A percentile compares a stretch with the other conserved stretches of the same genome.
phyloP scores from a whole-genome alignment of 2,888 invertebrate species.

The Euplagia quadripunctaria region DNA sequence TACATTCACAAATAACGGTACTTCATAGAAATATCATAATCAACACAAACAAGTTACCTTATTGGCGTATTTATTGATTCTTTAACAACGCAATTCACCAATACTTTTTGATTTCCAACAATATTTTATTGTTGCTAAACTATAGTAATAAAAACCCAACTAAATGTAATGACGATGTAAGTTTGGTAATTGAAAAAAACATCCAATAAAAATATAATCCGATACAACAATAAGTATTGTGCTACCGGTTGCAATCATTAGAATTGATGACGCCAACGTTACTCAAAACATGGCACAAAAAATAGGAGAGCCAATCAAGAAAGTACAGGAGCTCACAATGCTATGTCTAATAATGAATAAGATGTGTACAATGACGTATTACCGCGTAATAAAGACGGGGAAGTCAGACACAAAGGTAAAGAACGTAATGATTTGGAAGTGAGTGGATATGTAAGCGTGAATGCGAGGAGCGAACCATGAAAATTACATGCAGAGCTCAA shows the following conservation, averaged over 20 bases:
- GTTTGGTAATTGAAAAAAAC: conserved; percentile 68
- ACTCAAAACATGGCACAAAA: conserved; percentile 78
- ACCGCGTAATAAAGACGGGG: conserved; percentile 71
- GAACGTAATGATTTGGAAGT: conserved; percentile 86
- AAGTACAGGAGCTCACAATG: conserved; percentile 64
- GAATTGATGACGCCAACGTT: conserved; percentile 86
- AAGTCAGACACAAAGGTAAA: conserved; percentile 79
- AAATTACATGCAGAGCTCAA: conserved; percentile 83
- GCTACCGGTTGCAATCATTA: conserved; percentile 84
- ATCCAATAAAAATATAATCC: conserved; percentile 65
- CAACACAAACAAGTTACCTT: conserved; percentile 55
- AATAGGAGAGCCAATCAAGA: conserved; percentile 81
- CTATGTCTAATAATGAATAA: conserved; percentile 69
- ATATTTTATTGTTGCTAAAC: conserved; percentile 76
- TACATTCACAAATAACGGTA: conserved; percentile 29
- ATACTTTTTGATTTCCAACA: conserved; percentile 61
- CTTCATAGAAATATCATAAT: conserved; percentile 54
- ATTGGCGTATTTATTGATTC: conserved; percentile 57
- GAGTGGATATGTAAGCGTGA: conserved; percentile 80
- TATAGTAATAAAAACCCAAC: conserved; percentile 76
- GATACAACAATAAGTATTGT: conserved; percentile 83
- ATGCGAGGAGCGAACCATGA: conserved; percentile 83
- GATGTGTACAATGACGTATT: conserved; percentile 76
- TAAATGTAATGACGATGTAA: conserved; percentile 85
- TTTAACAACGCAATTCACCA: conserved; percentile 42